Evolutionary conservation across 2,113 vertebrate species (phyloP).

Genomic region (Cololabis saira): DNA sequence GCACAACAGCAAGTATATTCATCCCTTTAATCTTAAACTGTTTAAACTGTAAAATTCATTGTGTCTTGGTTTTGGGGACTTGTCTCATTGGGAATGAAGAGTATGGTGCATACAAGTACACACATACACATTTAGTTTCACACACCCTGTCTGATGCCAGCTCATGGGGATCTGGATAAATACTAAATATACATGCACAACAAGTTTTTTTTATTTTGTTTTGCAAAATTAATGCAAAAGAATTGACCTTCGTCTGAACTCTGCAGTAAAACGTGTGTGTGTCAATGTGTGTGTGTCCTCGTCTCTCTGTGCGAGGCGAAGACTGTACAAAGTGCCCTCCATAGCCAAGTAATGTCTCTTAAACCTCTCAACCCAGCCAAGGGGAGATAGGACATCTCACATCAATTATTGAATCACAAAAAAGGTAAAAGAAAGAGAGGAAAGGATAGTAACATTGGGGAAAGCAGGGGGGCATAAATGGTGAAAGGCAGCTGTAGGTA

Average conservation of each 20-base stretch:
- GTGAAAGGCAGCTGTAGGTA: conserved; percentile 5
- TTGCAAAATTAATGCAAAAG: conserved; percentile 70
- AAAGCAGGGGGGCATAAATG: background rate
- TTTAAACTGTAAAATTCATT: background rate
- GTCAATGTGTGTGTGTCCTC: conserved; percentile 22
- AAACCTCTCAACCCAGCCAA: conserved; percentile 56
- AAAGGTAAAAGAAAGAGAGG: conserved; percentile 17
- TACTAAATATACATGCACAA: conserved; percentile 41
- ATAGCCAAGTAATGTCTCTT: conserved; percentile 68
- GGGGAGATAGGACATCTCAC: conserved; percentile 58
- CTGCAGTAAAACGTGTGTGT: conserved; percentile 43
- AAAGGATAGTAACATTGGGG: background rate
- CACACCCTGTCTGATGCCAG: conserved; percentile 9
- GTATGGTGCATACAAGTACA: conserved; percentile 1
- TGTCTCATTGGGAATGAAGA: background rate
- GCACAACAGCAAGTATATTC: too few relatives aligned
- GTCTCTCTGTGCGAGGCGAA: conserved; percentile 28
- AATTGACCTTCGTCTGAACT: conserved; percentile 68
- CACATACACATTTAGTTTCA: conserved; percentile 1
- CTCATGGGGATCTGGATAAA: conserved; percentile 43
- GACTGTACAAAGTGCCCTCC: conserved; percentile 71
- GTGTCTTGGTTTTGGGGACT: background rate
- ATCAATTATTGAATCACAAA: conserved; percentile 71
- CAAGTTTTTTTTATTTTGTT: conserved; percentile 31
- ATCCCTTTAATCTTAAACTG: background rate